These are phyloP conservation scores for Platycercus adscitus DNA, from an alignment of 2,113 vertebrate species.

Conservation along the genomic window DNA sequence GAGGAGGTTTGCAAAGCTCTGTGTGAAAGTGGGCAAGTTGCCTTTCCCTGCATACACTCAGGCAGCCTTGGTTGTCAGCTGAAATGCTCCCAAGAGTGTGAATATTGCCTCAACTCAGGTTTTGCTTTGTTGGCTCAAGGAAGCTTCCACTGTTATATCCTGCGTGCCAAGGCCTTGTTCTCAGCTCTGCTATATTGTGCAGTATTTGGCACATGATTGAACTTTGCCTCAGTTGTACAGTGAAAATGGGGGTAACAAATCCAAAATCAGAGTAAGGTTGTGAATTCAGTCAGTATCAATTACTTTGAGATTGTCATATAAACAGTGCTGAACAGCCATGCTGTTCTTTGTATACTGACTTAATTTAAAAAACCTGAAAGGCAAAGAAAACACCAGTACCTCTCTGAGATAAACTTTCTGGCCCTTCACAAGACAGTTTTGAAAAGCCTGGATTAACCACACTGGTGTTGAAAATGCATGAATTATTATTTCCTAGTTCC, in stretches of 20 bases:
- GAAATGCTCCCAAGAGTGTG: background rate
- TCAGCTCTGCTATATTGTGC: background rate
- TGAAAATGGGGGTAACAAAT: background rate
- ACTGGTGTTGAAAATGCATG: background rate
- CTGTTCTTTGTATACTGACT: background rate
- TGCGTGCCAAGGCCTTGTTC: background rate
- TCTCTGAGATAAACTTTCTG: background rate
- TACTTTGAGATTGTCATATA: background rate
- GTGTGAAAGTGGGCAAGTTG: background rate
- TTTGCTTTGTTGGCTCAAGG: background rate
- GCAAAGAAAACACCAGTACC: background rate
- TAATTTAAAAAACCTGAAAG: background rate
- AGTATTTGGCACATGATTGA: background rate
- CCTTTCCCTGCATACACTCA: accelerated
- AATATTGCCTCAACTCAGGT: background rate
- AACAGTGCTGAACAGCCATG: background rate
- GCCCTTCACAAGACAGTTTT: background rate
- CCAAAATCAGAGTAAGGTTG: background rate
- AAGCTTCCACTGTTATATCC: background rate
- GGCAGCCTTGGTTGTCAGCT: accelerated
- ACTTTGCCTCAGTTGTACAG: background rate
- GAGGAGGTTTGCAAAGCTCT: background rate
- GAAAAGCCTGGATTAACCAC: background rate
- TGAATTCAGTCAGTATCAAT: background rate
- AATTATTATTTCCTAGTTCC: background rate